phyloP scores from a whole-genome alignment of 64 coral and sea anemone species.

The Montipora efflorescens region DNA sequence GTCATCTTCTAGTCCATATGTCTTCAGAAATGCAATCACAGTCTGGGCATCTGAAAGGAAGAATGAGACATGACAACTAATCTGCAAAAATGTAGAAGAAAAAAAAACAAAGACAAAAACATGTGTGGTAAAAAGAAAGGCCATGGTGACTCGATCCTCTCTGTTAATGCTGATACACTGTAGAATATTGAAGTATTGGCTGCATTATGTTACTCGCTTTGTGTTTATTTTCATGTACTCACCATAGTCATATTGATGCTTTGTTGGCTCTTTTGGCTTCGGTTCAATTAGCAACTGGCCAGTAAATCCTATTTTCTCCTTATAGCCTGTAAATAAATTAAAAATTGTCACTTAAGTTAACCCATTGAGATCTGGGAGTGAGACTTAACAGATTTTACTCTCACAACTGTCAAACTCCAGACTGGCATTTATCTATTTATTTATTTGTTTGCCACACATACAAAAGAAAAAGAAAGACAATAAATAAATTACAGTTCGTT shows the following conservation, averaged over 20 bases:
- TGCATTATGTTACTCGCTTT: too few relatives aligned
- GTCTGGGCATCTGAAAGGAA: slow-evolving; percentile 88
- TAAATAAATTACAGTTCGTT: too few relatives aligned
- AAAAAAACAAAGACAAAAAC: neutral
- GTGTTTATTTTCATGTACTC: neutral
- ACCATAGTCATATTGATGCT: slow-evolving; percentile 96
- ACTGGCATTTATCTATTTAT: too few relatives aligned
- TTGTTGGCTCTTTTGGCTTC: slow-evolving; percentile 92
- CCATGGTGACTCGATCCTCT: too few relatives aligned
- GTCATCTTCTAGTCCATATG: slow-evolving; percentile 80
- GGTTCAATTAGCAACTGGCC: slow-evolving; percentile 92
- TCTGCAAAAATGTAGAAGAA: neutral
- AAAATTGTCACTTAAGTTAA: neutral
- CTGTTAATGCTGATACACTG: too few relatives aligned
- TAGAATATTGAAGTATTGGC: too few relatives aligned
- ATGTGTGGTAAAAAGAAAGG: too few relatives aligned
- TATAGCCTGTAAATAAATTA: slow-evolving; percentile 66
- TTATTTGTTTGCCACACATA: too few relatives aligned
- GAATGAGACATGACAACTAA: neutral
- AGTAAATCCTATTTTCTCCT: slow-evolving; percentile 86
- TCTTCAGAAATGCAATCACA: slow-evolving; percentile 90
- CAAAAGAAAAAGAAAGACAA: too few relatives aligned
- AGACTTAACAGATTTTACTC: too few relatives aligned
- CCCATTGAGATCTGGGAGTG: too few relatives aligned
- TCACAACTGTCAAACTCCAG: too few relatives aligned